These are phyloP conservation scores for Chymomyza amoena DNA, from an alignment of 2,888 invertebrate genomes.

Conservation along the genomic window DNA sequence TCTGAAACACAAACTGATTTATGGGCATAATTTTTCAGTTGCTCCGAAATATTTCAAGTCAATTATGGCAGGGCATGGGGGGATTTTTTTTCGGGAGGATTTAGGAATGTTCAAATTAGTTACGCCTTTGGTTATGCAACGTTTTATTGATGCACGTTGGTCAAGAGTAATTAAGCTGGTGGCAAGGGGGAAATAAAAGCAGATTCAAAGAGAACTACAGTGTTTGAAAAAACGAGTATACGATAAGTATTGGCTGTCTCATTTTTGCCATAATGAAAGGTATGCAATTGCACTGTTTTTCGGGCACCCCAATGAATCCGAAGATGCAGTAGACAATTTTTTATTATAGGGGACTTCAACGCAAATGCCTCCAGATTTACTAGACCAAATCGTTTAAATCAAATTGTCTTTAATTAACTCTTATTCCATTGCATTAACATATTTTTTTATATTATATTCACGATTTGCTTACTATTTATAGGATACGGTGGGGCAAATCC, in stretches of 20 bases:
- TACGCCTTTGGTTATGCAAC: constrained; percentile 15
- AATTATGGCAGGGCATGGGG: constrained; percentile 22
- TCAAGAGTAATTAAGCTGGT: not conserved
- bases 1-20: constrained; percentile 44
- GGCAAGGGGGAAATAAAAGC: not conserved
- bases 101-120: constrained; percentile 18
- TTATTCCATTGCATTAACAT: too few relatives aligned
- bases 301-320: too few relatives aligned
- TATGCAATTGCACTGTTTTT: too few relatives aligned
- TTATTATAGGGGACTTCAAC: too few relatives aligned
- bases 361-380: too few relatives aligned
- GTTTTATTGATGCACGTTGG: constrained; percentile 11
- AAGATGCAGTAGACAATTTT: too few relatives aligned
- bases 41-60: constrained; percentile 24
- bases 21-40: constrained; percentile 47
- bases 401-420: too few relatives aligned
- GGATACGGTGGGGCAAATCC: too few relatives aligned
- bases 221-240: not conserved
- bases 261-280: too few relatives aligned
- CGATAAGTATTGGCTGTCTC: not conserved
- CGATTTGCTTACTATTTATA: too few relatives aligned
- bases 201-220: not conserved
- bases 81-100: not conserved
- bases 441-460: too few relatives aligned
- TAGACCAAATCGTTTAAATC: too few relatives aligned